Evolutionary conservation across 2,888 invertebrate genomes (phyloP), one percentile per base, ranked within the genome.

Genomic region (Pyrochroa serraticornis): DNA sequence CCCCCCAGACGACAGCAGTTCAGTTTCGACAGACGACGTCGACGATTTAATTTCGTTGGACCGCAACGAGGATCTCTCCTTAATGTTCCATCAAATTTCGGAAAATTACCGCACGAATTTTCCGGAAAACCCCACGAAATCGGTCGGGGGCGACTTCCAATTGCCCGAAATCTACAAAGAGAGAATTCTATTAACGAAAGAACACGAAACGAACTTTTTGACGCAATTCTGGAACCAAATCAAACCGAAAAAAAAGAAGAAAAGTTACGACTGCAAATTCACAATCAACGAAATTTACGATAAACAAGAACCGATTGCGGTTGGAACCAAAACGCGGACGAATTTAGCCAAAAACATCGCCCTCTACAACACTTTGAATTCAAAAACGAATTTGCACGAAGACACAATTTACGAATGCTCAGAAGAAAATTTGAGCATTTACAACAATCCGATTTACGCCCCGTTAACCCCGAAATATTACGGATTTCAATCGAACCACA

Each of bases 371-470:
- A 74, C 73, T 0, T 48, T 76, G 30, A 76, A 77, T 50, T 65
- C 73, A 1, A 75, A 69, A 65, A 75, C 75, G 0, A 78, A 78
- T 45, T 66, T 79, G 1, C 77, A 76, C 53, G 77, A 79, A 63
- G 78, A 79, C 5, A 69, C 76, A 0, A 79, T 79, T 41, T 77
- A 77, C 62, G 79, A 79, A 55, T 79, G 79, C 62, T 78, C 78
- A 0, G 79, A 79, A 58, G 77, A 78, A 55, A 75, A 71, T 42
- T 66, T 73, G 32, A 76, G 76, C 55, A 54, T 68, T 7, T 79
- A 79, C 56, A 76, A 75, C 51, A 79, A 79, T 61, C 79, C 79
- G 0, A 70, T 78, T 34, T 79, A 79, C 54, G 64, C 66, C n/a
- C 66, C 72, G 1, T 41, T 48, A 22, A 37, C 34, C 42, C 9